A percentile compares a stretch with the other conserved stretches of the same genome.
These are phyloP conservation scores for Neelides folsomi DNA, from an alignment of 2,888 invertebrate genomes.

Conservation along the genomic window DNA sequence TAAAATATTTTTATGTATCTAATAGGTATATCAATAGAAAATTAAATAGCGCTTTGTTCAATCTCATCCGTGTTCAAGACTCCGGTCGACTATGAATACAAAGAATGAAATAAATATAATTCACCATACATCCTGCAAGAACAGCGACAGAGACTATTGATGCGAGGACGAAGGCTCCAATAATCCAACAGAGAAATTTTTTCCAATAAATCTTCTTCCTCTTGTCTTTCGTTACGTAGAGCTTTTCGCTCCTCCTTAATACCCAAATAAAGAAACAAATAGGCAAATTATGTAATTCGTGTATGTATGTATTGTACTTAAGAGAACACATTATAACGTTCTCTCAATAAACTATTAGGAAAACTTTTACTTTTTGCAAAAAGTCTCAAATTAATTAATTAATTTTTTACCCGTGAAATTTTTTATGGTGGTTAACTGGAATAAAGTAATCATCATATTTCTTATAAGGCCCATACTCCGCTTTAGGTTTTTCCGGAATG, in stretches of 20 bases:
- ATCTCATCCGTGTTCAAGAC: too few species aligned
- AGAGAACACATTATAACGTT: too few species aligned
- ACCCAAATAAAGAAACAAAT: neutral
- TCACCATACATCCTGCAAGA: constrained; percentile 56
- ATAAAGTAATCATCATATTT: constrained; percentile 74
- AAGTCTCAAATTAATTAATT: too few species aligned
- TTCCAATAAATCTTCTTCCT: constrained; percentile 51
- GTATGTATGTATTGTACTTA: too few species aligned
- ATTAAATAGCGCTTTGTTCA: too few species aligned
- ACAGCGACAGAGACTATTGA: constrained; percentile 56
- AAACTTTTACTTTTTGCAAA: too few species aligned
- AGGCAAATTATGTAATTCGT: neutral
- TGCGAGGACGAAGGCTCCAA: constrained; percentile 51
- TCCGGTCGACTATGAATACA: too few species aligned
- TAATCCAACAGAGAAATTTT: constrained; percentile 53
- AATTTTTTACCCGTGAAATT: constrained; percentile 57
- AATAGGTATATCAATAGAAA: too few species aligned
- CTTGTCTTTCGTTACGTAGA: constrained; percentile 69
- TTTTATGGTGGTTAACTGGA: constrained; percentile 69
- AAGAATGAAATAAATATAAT: neutral
- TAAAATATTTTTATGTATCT: neutral
- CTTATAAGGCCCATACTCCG: constrained; percentile 40
- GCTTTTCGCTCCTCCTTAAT: constrained; percentile 56
- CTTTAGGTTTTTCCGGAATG: constrained; percentile 47
- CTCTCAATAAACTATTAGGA: too few species aligned